A percentile compares a stretch with the other conserved stretches of the same genome.
These are phyloP conservation scores for Pachyramphus minor DNA, from an alignment of 2,113 vertebrate species.

Conservation along the genomic window DNA sequence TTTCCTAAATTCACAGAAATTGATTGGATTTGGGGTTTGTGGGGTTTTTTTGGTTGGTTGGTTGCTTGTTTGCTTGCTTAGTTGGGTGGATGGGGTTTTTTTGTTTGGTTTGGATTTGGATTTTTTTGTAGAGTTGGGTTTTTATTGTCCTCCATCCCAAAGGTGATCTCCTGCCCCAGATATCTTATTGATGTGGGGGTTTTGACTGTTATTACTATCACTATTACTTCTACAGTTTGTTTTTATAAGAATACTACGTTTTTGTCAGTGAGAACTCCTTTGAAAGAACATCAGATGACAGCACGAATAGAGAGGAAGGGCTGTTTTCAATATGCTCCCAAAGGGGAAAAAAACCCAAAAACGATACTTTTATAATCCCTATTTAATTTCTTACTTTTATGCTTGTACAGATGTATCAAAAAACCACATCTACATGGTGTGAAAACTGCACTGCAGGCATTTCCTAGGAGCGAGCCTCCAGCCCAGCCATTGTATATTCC, in stretches of 20 bases:
- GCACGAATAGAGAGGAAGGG: not conserved
- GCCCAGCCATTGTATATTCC: not conserved
- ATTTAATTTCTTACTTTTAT: not conserved
- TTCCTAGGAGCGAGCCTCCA: not conserved
- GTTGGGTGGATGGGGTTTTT: too few relatives aligned
- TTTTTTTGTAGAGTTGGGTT: too few relatives aligned
- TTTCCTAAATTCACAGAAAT: not conserved
- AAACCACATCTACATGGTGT: not conserved
- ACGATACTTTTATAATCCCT: not conserved
- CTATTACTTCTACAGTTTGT: not conserved
- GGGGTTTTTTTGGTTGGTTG: not conserved
- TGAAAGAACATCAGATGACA: not conserved
- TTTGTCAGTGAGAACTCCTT: not conserved
- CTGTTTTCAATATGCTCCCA: not conserved
- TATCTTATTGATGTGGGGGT: not conserved
- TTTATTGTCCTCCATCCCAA: not conserved
- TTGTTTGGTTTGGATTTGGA: not conserved
- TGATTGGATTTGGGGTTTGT: not conserved
- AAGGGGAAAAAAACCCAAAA: not conserved
- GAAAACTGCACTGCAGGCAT: not conserved
- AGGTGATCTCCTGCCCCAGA: not conserved
- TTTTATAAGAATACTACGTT: not conserved
- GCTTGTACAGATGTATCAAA: not conserved
- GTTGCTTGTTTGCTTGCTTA: too few relatives aligned
- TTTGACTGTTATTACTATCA: not conserved